These are phyloP conservation scores for Melipona bicolor DNA, from an alignment of 2,888 invertebrate genomes.

Conservation along the genomic window DNA sequence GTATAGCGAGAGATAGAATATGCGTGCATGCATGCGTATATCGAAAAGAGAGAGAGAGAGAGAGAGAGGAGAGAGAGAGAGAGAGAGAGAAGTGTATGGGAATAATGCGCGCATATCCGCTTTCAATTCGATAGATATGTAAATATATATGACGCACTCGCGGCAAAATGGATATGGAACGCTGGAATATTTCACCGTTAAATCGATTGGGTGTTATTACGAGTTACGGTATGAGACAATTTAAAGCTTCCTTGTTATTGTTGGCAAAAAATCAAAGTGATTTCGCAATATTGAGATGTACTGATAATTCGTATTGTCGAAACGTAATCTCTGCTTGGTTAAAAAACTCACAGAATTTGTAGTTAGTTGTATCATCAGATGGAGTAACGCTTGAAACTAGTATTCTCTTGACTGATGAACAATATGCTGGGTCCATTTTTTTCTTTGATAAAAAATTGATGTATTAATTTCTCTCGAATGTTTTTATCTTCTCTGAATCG, in stretches of 20 bases:
- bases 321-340: background rate
- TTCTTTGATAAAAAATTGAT: no score
- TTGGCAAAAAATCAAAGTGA: slow-evolving; percentile 21
- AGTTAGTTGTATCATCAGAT: no score
- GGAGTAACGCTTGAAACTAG: no score
- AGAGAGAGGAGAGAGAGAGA: background rate
- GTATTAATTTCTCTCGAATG: no score
- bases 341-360: background rate
- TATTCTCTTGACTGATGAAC: no score
- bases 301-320: background rate
- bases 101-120: slow-evolving; percentile 63
- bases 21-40: background rate
- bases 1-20: slow-evolving; percentile 42
- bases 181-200: slow-evolving; percentile 59
- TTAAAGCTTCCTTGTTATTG: slow-evolving; percentile 42
- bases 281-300: background rate
- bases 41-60: no score
- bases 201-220: slow-evolving; percentile 61
- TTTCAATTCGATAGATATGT: slow-evolving; percentile 68
- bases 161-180: slow-evolving; percentile 52
- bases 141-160: slow-evolving; percentile 49
- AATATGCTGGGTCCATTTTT: no score
- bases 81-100: slow-evolving; percentile 1
- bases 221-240: slow-evolving; percentile 44
- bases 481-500: no score